Evolutionary conservation across 2,888 invertebrate genomes (phyloP), one percentile per base, ranked within the genome.

Genomic region (Nemoura dubitans): DNA sequence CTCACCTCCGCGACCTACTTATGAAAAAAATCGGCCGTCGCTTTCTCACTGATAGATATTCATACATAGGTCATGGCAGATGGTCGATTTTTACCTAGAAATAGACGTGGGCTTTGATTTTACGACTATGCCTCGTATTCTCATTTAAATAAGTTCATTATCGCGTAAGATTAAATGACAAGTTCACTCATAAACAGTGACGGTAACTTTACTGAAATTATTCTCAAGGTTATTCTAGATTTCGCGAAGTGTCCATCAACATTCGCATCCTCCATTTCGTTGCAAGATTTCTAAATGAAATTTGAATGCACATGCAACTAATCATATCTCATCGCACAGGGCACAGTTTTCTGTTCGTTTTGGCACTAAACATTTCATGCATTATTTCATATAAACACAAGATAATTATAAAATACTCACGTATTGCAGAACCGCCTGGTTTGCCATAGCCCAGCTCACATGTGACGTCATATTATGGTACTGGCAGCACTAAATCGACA

Each of bases 251-350:
- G 81, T 59, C 78, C 59, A 76, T 83, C 43, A 77, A 82, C 86
- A 36, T 77, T 81, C 78, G 82, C 76, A 87, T 81, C 83, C 86
- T 59, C 87, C 77, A 85, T 85, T 88, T 87, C 88, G 85, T 43
- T n/a, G 29, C 76, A 76, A 59, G 85, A 87, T 87, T 88, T 88
- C 87, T 88, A 88, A 88, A 88, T 88, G 88, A 88, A 88, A 88
- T 88, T 88, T 88, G 43, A 87, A 87, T 87, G 85, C 86, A 88
- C 87, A 83, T 59, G 21, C 28, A 16, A 76, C 42, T 80, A 28
- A 76, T 27, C 29, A 25, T 43, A 16, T 6, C 16, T n/a, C 36
- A 42, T 43, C 26, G 43, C 26, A 30, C 27, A 80, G 29, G 76
- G 42, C 14, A 85, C n/a, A 81, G 14, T 76, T 43, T 76, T 42